Evolutionary conservation across 2,888 invertebrate species (phyloP).

Genomic region (Rotaria macrura): DNA sequence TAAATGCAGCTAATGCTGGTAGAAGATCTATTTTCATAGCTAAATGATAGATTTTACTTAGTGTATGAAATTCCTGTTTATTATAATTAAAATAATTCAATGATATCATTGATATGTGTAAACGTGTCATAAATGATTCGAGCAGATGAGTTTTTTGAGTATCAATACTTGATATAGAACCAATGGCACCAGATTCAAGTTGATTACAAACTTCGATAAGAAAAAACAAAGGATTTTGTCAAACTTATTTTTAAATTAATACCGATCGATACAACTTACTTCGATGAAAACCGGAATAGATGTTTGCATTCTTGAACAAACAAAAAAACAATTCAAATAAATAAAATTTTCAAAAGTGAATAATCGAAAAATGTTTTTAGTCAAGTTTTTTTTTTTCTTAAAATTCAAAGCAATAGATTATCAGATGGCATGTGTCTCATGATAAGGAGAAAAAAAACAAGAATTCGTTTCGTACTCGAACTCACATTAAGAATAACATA

Average conservation of each 20-base stretch:
- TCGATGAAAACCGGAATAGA: constrained; percentile 17
- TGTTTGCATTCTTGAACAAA: not conserved
- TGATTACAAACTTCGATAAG: not conserved
- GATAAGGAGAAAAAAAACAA: too few relatives aligned
- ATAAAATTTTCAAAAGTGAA: too few relatives aligned
- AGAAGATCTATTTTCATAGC: constrained; percentile 12
- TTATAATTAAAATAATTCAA: not conserved
- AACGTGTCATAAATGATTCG: constrained; percentile 13
- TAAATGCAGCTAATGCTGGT: not conserved
- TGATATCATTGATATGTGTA: constrained; percentile 9
- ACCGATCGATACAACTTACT: not conserved
- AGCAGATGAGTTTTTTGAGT: not conserved
- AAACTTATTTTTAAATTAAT: not conserved
- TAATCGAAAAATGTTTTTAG: too few relatives aligned
- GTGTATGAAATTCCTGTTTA: not conserved
- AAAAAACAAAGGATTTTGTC: not conserved
- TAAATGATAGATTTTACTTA: not conserved
- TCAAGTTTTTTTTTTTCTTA: too few relatives aligned
- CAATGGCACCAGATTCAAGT: not conserved
- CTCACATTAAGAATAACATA: too few relatives aligned
- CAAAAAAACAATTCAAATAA: not conserved
- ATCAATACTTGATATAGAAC: constrained; percentile 2
- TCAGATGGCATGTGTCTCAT: too few relatives aligned
- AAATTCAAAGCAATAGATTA: too few relatives aligned
- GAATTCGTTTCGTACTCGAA: too few relatives aligned